Evolutionary conservation across 2,113 vertebrate genomes (phyloP).

Genomic region (Indicator indicator): DNA sequence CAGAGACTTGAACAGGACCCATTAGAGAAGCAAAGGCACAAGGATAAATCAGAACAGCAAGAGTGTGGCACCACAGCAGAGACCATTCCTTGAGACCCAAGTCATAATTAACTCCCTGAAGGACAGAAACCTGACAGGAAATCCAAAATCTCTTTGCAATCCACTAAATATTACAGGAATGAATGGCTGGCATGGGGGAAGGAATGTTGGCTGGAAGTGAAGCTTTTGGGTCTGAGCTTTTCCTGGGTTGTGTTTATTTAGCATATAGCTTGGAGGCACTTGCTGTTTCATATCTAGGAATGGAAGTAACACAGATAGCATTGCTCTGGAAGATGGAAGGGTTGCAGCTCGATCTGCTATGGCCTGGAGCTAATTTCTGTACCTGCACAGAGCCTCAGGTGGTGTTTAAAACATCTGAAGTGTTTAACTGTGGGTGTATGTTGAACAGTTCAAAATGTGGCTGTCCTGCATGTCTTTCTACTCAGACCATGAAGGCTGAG

Average conservation of each 20-base stretch:
- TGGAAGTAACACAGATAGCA: neutral
- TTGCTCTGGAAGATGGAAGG: neutral
- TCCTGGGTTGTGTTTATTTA: constrained; percentile 44
- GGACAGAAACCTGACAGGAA: constrained; percentile 51
- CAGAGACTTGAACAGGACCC: neutral
- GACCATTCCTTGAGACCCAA: neutral
- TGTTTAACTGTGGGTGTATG: neutral
- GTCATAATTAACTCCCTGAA: constrained; percentile 30
- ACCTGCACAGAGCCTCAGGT: neutral
- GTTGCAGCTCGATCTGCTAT: neutral
- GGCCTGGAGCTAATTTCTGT: constrained; percentile 32
- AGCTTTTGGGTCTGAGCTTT: constrained; percentile 26
- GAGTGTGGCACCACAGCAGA: neutral
- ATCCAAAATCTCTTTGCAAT: constrained; percentile 42
- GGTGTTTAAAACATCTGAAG: neutral
- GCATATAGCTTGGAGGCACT: constrained; percentile 16
- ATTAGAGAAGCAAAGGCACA: neutral
- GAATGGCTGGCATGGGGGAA: constrained; percentile 34
- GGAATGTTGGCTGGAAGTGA: constrained; percentile 11
- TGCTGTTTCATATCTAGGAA: constrained; percentile 9
- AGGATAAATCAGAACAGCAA: neutral
- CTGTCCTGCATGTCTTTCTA: neutral
- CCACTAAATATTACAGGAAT: constrained; percentile 41
- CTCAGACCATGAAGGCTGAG: neutral
- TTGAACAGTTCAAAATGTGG: neutral